Base-by-base conservation (phyloP, 1,140 invertebrate genomes). In the Drosophila nannoptera region DNA sequence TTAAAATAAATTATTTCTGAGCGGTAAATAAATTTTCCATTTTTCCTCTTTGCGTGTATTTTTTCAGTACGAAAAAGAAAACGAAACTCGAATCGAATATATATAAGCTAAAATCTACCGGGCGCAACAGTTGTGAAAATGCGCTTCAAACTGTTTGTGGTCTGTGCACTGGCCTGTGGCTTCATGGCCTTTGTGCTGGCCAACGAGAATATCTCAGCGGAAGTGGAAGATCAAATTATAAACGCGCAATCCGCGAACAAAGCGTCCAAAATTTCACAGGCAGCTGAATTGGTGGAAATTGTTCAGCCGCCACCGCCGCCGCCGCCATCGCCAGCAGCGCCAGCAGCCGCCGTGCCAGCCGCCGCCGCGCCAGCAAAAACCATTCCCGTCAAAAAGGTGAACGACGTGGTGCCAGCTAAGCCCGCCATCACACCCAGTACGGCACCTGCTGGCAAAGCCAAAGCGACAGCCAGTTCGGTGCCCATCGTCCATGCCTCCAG, bases 71-170 rank as follows among this genome's bases (percentile, higher is more conserved):
- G 76, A 68, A 68, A 80, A 80, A 58, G 50, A 36, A 73, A 69
- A 60, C 58, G 64, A 87, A 73, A 65, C 73, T 65, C 73, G 61
- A 87, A 71, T 29, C 67, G 55, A 62, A 61, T 14, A 33, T 36
- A 33, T 36, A 63, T 35, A 35, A 50, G 35, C 36, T 22, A 14
- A 42, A 50, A 61, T 43, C 68, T 55, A 73, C 55, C 58, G 55
- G 56, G 60, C 49, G 32, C 49, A 59, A 56, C 46, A 63, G 45
- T 54, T 69, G 72, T 76, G 74, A 83, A 69, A 77, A 88, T 88
- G 87, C 87, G 87, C 56, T 86, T 88, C 52, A 88, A 88, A 88
- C 67, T 87, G 50, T 83, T 88, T 84, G 43, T 88, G 69, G 77
- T 80, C 59, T 86, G 83, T 77, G 73, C 72, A 60, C 75, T 88